phyloP scores from a whole-genome alignment of 2,113 vertebrate species.

The Mystacornis crossleyi region DNA sequence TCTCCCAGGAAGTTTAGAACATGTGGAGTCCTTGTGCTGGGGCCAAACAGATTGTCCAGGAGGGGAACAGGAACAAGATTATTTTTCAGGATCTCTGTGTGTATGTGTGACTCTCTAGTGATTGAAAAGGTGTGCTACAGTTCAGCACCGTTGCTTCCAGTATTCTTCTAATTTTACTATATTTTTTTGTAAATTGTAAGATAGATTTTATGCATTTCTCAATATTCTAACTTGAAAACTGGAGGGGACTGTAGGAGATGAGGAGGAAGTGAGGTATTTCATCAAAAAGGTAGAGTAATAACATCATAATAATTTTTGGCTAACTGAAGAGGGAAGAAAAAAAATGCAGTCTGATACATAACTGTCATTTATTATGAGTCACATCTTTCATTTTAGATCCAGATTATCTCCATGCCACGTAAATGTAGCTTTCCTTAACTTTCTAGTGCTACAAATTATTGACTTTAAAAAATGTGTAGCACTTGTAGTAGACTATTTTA shows the following conservation, averaged over 20 bases:
- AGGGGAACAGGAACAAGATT: background rate
- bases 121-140: background rate
- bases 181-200: background rate
- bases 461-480: background rate
- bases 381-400: background rate
- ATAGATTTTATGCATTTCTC: background rate
- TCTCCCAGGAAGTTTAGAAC: background rate
- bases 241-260: background rate
- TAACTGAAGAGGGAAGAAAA: background rate
- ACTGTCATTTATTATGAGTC: background rate
- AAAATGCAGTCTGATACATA: background rate
- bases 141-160: background rate
- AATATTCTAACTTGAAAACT: background rate
- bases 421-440: background rate
- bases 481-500: background rate
- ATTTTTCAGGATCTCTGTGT: background rate
- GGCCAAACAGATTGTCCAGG: background rate
- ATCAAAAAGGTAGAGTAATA: background rate
- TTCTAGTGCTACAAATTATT: background rate
- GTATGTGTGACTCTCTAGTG: background rate
- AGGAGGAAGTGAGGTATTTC: background rate
- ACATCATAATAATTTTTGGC: background rate
- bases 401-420: background rate
- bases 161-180: background rate
- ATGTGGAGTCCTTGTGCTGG: background rate